Conservation (phyloP, 2,797 vertebrate species). For the Cirrhinus mrigala region DNA sequence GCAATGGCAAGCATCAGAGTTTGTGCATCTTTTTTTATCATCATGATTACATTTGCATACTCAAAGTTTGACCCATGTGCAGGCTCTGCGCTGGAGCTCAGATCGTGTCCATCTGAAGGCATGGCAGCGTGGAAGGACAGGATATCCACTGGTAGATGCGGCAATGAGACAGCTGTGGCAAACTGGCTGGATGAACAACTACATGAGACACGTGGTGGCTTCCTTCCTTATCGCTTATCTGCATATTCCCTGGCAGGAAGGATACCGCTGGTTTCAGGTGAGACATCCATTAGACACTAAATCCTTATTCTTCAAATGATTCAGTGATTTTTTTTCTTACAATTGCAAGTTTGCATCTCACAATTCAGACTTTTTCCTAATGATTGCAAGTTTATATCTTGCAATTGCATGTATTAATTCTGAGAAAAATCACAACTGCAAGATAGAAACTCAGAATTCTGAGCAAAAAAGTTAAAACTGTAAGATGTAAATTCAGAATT, state of each 20-base stretch:
- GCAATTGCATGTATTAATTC: not conserved
- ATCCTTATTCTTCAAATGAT: not conserved
- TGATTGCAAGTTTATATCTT: not conserved
- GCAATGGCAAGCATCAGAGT: no score
- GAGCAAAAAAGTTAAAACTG: not conserved
- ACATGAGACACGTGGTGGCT: conserved; percentile 80
- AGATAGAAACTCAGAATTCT: not conserved
- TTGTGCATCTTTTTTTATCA: no score
- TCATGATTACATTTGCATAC: not conserved
- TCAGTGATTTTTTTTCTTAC: not conserved
- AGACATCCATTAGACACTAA: not conserved
- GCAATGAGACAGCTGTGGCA: conserved; percentile 81
- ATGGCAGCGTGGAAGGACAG: conserved; percentile 77
- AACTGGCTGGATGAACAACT: conserved; percentile 82
- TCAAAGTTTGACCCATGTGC: conserved; percentile 17
- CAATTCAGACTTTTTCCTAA: not conserved
- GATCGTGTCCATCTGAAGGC: conserved; percentile 71
- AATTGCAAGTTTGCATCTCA: not conserved
- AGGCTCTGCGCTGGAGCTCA: conserved; percentile 75
- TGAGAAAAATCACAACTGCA: not conserved
- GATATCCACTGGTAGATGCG: conserved; percentile 79
- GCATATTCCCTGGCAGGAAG: conserved; percentile 79
- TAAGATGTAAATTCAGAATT: not conserved
- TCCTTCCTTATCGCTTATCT: conserved; percentile 81
- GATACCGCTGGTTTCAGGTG: conserved; percentile 81